Conservation (phyloP, 2,888 invertebrate species). For the Alloplasta piceator region DNA sequence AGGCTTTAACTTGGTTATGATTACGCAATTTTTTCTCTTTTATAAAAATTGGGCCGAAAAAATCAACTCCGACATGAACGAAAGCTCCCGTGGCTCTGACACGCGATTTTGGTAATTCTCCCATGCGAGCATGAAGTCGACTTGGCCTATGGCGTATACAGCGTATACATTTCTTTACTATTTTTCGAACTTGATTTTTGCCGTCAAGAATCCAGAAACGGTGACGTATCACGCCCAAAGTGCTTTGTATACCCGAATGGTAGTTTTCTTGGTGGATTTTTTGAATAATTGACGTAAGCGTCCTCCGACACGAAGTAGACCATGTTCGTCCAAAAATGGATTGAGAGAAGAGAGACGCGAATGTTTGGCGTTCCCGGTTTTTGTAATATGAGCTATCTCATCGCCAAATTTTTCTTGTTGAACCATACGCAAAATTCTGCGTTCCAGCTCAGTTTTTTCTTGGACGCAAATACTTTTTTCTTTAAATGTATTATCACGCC, state of each 20-base stretch:
- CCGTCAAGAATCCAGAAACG: constrained; percentile 37
- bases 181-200: constrained; percentile 41
- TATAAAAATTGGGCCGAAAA: no score
- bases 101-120: constrained; percentile 39
- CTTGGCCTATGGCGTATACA: constrained; percentile 43
- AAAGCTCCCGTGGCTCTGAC: constrained; percentile 41
- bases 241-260: no score
- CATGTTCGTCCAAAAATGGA: constrained; percentile 47
- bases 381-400: constrained; percentile 18
- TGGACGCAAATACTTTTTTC: no score
- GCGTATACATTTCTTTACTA: constrained; percentile 19
- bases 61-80: constrained; percentile 44
- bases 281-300: no score
- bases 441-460: no score
- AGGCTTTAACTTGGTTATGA: no score
- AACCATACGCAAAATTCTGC: background rate
- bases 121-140: no score
- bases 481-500: background rate
- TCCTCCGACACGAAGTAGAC: no score
- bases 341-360: constrained; percentile 31
- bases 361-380: constrained; percentile 1
- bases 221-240: no score
- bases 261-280: no score
- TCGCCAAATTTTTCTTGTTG: background rate
- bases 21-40: no score